A percentile compares a stretch with the other conserved stretches of the same genome.
Conservation (phyloP, 2,888 invertebrate genomes). For the Campoplex capitator region DNA sequence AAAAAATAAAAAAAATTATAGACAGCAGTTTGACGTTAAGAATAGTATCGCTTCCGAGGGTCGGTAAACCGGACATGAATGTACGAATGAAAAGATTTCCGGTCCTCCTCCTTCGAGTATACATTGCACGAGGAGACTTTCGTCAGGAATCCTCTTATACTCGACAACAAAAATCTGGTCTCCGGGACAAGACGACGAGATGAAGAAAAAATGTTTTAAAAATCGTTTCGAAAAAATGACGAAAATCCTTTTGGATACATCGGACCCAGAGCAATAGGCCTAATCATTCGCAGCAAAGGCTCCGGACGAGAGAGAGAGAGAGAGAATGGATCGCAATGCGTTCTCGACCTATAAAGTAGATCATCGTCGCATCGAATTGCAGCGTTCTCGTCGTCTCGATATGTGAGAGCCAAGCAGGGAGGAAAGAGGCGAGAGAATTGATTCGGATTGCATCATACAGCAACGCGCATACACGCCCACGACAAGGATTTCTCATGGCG, state of each 20-base stretch:
- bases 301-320: not conserved
- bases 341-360: conserved; percentile 75
- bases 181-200: not conserved
- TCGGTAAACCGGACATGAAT: not conserved
- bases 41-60: not conserved
- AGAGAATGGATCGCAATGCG: conserved; percentile 61
- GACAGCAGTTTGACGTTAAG: not conserved
- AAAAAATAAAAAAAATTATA: not conserved
- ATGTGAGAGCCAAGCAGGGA: not conserved
- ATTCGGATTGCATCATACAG: conserved; percentile 68
- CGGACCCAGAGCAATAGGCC: not conserved
- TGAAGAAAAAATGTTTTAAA: no score
- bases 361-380: conserved; percentile 71
- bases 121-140: conserved; percentile 1
- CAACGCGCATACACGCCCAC: conserved; percentile 75
- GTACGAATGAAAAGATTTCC: conserved; percentile 14
- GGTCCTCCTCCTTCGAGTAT: conserved; percentile 6
- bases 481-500: conserved; percentile 79
- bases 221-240: not conserved
- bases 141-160: not conserved
- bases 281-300: not conserved
- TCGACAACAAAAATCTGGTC: not conserved
- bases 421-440: conserved; percentile 12
- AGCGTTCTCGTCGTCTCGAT: conserved; percentile 68
- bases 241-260: no score